Base-by-base conservation (phyloP, 2,113 vertebrate genomes). In the Scolopax mira region DNA sequence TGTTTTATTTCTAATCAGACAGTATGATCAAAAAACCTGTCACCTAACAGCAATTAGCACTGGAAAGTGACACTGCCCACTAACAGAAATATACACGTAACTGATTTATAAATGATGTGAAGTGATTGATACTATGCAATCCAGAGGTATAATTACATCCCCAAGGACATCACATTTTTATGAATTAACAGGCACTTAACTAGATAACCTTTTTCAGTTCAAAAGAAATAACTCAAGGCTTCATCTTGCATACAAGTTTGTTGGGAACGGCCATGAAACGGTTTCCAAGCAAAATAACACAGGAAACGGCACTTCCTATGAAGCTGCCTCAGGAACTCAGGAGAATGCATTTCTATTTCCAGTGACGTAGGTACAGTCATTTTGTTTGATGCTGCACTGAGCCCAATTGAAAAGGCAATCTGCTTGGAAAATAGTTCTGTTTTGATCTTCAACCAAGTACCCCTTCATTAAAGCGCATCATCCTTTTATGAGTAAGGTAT, bases 401-500 rank as follows among this genome's bases (percentile, higher is more conserved):
- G 46, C 14, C 62, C 41, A 88, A 86, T 10, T 83, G 83, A 74
- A 96, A 95, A 95, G 88, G 73, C 91, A 94, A 96, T 94, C 94
- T 89, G 72, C 91, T 90, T 75, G 31, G 54, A 66, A 95, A 93
- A 86, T 33, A 83, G 41, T 64, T 94, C 71, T 88, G 87, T 79
- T 97, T 96, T 97, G 94, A 96, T 89, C 94, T 83, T 88, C 92
- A 60, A 79, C 55, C 67, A 88, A 96, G 79, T 51, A 69, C n/a
- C 35, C 52, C 75, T 89, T 95, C 72, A 85, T 71, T 94, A 31
- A 74, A 88, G 75, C 66, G 39, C 61, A 89, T 77, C 77, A 79
- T 90, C 70, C 42, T 91, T 88, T 41, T n/a, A 88, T 89, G 84
- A 93, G 11, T 58, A 94, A 91, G 48, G 61, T 54, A 88, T 54